phyloP scores from a whole-genome alignment of 2,113 vertebrate genomes.

The Saccopteryx bilineata region DNA sequence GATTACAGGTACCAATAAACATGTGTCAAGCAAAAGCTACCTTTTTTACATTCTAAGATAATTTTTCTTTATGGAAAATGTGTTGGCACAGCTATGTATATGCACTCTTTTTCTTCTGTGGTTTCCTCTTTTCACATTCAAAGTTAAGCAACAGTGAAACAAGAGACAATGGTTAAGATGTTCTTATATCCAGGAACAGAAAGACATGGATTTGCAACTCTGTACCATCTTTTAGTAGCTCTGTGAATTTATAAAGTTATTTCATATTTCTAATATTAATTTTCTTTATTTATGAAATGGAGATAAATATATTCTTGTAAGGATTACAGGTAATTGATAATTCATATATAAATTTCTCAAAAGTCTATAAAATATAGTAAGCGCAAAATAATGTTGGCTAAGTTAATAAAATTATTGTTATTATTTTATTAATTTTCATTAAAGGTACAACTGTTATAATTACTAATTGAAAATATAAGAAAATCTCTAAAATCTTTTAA shows the following conservation, averaged over 20 bases:
- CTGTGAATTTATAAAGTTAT: conserved; percentile 48
- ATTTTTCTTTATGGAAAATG: neutral
- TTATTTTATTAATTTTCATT: conserved; percentile 13
- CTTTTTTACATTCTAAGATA: neutral
- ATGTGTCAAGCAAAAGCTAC: neutral
- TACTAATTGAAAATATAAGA: conserved; percentile 40
- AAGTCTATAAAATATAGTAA: conserved; percentile 49
- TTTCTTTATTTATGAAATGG: conserved; percentile 39
- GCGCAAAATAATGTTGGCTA: conserved; percentile 24
- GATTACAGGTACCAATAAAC: neutral
- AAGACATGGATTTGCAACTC: neutral
- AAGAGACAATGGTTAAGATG: neutral
- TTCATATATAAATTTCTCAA: conserved; percentile 31
- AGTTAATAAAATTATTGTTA: conserved; percentile 11
- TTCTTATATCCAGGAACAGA: neutral
- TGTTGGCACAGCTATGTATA: neutral
- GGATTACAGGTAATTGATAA: conserved; percentile 36
- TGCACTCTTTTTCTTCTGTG: neutral
- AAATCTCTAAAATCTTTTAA: conserved; percentile 44
- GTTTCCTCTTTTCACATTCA: neutral
- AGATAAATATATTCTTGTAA: conserved; percentile 22
- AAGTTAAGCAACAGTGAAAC: neutral
- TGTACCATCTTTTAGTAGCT: neutral
- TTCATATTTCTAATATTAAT: conserved; percentile 27
- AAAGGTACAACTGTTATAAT: neutral